phyloP scores from a whole-genome alignment of 2,113 vertebrate genomes.

The Seriola quinqueradiata region DNA sequence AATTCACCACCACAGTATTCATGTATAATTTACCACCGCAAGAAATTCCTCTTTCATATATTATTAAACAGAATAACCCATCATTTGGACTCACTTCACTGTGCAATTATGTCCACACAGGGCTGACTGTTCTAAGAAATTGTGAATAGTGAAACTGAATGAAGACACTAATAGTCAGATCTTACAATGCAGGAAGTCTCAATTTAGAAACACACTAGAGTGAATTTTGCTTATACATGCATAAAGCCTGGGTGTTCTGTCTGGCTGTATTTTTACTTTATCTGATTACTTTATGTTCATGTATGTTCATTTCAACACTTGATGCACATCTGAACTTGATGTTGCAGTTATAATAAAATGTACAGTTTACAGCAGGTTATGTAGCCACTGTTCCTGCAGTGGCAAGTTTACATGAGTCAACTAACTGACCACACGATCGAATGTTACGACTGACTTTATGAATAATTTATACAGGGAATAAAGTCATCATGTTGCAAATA shows the following conservation, averaged over 20 bases:
- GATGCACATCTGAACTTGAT: not conserved
- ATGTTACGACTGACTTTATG: too few relatives aligned
- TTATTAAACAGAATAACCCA: constrained; percentile 78
- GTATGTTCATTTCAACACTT: not conserved
- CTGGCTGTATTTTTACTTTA: not conserved
- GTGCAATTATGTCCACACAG: constrained; percentile 27
- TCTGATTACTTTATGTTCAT: not conserved
- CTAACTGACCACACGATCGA: too few relatives aligned
- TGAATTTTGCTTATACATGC: not conserved
- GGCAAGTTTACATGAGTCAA: too few relatives aligned
- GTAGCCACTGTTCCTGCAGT: too few relatives aligned
- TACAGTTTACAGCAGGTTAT: not conserved
- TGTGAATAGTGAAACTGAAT: constrained; percentile 19
- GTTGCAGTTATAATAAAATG: not conserved
- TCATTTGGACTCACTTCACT: constrained; percentile 65
- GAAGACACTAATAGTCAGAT: not conserved
- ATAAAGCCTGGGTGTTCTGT: not conserved
- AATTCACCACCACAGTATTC: constrained; percentile 61
- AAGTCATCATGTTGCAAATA: too few relatives aligned
- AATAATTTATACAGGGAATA: too few relatives aligned
- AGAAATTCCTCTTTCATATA: constrained; percentile 69
- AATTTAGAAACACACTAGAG: not conserved
- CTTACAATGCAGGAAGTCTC: constrained; percentile 1
- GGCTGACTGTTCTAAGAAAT: constrained; percentile 17
- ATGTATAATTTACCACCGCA: constrained; percentile 75